phyloP scores from a whole-genome alignment of 1,140 invertebrate species.

The Lysiphlebus fabarum region DNA sequence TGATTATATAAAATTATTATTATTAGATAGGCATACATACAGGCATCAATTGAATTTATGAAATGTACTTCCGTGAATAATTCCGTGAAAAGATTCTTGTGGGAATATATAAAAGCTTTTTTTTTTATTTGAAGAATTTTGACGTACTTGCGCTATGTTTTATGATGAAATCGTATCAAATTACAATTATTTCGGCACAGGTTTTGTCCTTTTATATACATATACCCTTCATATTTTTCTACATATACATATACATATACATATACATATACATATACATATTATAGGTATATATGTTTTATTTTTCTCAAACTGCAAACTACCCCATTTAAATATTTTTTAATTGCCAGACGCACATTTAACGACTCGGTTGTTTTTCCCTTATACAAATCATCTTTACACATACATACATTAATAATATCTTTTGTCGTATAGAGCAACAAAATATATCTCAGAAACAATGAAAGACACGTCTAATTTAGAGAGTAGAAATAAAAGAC shows the following conservation, averaged over 20 bases:
- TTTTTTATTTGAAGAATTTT: conserved; percentile 50
- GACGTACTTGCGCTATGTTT: conserved; percentile 47
- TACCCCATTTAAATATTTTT: conserved; percentile 7
- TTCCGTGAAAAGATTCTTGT: conserved; percentile 34
- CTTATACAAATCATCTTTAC: conserved; percentile 7
- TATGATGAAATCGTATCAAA: conserved; percentile 53
- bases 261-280: too few relatives aligned
- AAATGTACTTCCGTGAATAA: conserved; percentile 39
- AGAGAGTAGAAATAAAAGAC: conserved; percentile 6
- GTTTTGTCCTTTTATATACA: conserved; percentile 26
- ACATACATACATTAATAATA: conserved; percentile 10
- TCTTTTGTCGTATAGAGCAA: conserved; percentile 18
- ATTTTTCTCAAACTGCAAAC: conserved; percentile 2
- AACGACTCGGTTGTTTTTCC: conserved; percentile 1
- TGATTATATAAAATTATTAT: too few relatives aligned
- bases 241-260: too few relatives aligned
- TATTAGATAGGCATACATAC: too few relatives aligned
- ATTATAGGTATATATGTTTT: too few relatives aligned
- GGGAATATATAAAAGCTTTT: conserved; percentile 31
- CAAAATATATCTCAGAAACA: conserved; percentile 21
- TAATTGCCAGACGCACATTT: conserved; percentile 13
- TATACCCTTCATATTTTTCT: conserved; percentile 15
- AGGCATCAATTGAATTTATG: conserved; percentile 27
- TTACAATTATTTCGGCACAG: conserved; percentile 37
- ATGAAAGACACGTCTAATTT: conserved; percentile 21